These are phyloP conservation scores for Molorchus minor DNA, from an alignment of 2,888 invertebrate genomes.

Conservation along the genomic window DNA sequence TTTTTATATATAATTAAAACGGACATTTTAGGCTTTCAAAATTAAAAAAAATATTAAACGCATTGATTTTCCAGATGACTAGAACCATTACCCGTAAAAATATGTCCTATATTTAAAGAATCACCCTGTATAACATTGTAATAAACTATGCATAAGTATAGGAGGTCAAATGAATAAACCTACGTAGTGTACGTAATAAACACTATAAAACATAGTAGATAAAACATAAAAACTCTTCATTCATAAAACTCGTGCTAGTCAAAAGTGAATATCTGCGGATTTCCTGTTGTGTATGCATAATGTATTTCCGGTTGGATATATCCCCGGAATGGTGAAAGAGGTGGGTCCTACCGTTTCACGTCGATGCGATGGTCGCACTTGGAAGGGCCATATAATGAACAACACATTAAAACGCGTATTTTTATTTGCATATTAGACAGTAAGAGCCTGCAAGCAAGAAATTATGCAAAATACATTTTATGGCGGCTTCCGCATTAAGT, in stretches of 20 bases:
- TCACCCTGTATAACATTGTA: no score
- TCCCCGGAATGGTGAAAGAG: conserved; percentile 2
- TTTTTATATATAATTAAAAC: no score
- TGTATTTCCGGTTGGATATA: conserved; percentile 5
- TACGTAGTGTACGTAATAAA: no score
- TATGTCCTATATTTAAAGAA: no score
- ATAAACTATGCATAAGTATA: no score
- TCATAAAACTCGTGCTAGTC: conserved; percentile 10
- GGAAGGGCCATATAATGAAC: conserved; percentile 1
- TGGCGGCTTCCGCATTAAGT: background rate
- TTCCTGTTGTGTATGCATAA: conserved; percentile 9
- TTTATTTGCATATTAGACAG: conserved; percentile 7
- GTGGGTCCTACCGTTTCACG: background rate
- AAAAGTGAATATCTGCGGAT: conserved; percentile 11
- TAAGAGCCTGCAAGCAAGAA: background rate
- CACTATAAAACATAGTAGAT: background rate
- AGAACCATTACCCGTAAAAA: no score
- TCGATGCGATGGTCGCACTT: background rate
- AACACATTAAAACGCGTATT: background rate
- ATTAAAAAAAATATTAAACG: no score
- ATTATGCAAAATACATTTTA: conserved; percentile 13
- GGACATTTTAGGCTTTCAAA: no score
- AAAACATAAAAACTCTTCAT: background rate
- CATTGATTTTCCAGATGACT: no score
- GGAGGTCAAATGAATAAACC: no score